Evolutionary conservation across 2,888 invertebrate genomes (phyloP), one percentile per base, ranked within the genome.

Genomic region (Ceraclea dissimilis): DNA sequence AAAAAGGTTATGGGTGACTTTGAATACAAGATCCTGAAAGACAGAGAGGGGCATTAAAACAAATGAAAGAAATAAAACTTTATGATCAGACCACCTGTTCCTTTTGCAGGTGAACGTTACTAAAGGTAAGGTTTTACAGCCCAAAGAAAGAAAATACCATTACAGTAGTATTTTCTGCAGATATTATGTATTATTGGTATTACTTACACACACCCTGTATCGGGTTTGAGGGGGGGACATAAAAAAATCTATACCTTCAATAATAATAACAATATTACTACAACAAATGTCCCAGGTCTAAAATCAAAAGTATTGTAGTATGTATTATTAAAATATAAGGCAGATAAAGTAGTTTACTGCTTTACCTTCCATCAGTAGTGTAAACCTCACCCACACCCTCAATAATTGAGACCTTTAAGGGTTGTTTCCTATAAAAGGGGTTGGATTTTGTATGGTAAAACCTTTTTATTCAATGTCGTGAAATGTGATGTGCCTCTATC

Each of bases 41-140:
- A 26, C 26, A 26, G 4, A 26, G 5, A 4, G 10, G 10, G 26
- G 26, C 62, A 62, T 62, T 62, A 62, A 62, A 60, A 60, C 60
- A 62, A 60, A 62, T 62, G 62, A 62, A 62, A 62, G 60, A 57
- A 60, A 62, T 62, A 62, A 62, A 62, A 62, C 59, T 62, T 62
- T 62, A 62, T 56, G 58, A 52, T 50, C 49, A 49, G 48, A 43
- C 52, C 62, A 62, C 60, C 60, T 62, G 62, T 33, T 48, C 5
- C 13, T 39, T n/a, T 13, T n/a, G 13, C 39, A 39, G 39, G 62
- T 60, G 55, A 49, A 33, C 44, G 39, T 13, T 39, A 6, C 8
- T 11, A 31, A 16, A 39, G 22, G 33, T 18, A 51, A 59, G 54
- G 49, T 53, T 61, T 61, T 61, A 61, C 55, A 47, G 56, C 57